Percentiles rank a stretch among this genome's conserved stretches.
These are phyloP conservation scores for Tinamus major DNA, from an alignment of 2,797 vertebrate species.

Conservation along the genomic window DNA sequence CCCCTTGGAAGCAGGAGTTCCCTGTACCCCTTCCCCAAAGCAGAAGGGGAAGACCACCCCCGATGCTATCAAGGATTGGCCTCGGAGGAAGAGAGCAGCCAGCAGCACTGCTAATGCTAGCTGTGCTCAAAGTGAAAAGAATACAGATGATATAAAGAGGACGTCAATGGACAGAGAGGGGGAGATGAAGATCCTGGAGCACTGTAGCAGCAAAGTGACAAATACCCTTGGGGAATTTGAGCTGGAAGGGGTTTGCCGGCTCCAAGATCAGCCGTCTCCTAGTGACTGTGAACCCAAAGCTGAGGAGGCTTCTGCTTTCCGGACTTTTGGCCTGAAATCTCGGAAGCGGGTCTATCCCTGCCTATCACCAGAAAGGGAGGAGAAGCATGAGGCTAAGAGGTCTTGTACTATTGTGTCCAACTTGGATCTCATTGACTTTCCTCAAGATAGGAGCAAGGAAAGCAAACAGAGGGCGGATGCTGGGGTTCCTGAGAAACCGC, in stretches of 20 bases:
- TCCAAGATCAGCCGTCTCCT: constrained; percentile 79
- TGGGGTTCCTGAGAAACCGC: not conserved
- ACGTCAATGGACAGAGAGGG: constrained; percentile 42
- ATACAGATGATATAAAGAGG: constrained; percentile 56
- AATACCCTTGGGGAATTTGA: constrained; percentile 84
- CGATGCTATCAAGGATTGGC: constrained; percentile 93
- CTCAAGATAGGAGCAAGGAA: constrained; percentile 45
- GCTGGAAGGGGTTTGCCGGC: constrained; percentile 87
- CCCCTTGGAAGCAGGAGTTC: constrained; percentile 70
- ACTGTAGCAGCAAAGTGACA: not conserved
- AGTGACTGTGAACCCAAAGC: constrained; percentile 19
- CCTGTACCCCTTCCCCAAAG: constrained; percentile 91
- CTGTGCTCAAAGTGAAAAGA: constrained; percentile 46
- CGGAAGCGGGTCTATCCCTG: constrained; percentile 64
- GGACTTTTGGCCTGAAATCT: constrained; percentile 62
- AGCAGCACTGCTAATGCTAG: constrained; percentile 10
- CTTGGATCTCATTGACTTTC: not conserved
- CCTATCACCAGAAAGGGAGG: constrained; percentile 52
- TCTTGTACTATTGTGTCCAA: not conserved
- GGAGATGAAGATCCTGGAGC: not conserved
- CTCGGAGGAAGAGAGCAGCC: constrained; percentile 88
- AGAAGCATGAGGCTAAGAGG: constrained; percentile 52
- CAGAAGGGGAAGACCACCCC: constrained; percentile 86
- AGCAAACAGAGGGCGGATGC: not conserved
- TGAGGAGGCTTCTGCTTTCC: constrained; percentile 50